Conservation (phyloP, 2,888 invertebrate genomes). For the Nezara viridula region DNA sequence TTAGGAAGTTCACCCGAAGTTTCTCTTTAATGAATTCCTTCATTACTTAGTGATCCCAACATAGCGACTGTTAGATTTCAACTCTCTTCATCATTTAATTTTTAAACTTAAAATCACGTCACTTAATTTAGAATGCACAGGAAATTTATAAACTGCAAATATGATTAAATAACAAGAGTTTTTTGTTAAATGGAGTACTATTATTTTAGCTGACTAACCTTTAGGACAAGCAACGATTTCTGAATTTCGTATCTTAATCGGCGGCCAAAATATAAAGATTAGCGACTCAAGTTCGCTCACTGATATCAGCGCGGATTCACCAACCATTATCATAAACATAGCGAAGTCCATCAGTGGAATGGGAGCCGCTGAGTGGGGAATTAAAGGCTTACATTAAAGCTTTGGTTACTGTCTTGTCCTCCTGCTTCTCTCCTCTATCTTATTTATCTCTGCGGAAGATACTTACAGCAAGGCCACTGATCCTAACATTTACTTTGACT, state of each 20-base stretch:
- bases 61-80: too few species aligned
- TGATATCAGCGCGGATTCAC: neutral
- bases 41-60: too few species aligned
- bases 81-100: too few species aligned
- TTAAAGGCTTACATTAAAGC: neutral
- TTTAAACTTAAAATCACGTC: too few species aligned
- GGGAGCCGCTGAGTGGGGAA: neutral
- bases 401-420: neutral
- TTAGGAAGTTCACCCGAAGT: too few species aligned
- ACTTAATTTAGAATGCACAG: too few species aligned
- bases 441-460: neutral
- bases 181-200: neutral
- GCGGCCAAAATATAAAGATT: neutral
- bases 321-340: neutral
- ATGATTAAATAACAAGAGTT: neutral
- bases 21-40: too few species aligned
- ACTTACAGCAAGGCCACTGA: neutral
- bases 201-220: neutral
- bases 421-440: neutral
- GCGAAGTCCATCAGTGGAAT: neutral
- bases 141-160: too few species aligned
- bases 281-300: neutral
- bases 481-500: neutral
- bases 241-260: neutral
- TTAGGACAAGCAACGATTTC: neutral